phyloP scores from a whole-genome alignment of 1,140 invertebrate species.

The Berghia stephanieae region DNA sequence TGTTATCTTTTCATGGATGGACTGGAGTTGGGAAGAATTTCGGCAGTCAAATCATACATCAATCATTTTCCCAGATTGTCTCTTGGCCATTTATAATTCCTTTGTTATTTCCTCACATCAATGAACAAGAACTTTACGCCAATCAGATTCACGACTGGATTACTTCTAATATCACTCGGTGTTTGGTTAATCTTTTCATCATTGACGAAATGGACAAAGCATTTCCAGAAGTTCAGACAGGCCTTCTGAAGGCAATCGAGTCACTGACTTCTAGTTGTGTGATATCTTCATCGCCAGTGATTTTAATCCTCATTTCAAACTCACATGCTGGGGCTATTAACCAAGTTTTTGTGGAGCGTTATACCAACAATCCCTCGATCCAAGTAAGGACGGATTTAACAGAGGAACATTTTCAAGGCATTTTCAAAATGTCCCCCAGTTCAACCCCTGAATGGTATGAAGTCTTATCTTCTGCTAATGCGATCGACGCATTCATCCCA shows the following conservation, averaged over 20 bases:
- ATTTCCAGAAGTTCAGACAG: constrained; percentile 39
- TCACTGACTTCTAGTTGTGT: constrained; percentile 36
- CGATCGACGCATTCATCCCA: constrained; percentile 93
- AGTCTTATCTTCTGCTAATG: constrained; percentile 80
- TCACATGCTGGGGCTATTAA: constrained; percentile 52
- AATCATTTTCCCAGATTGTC: constrained; percentile 41
- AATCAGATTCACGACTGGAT: constrained; percentile 45
- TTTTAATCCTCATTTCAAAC: constrained; percentile 57
- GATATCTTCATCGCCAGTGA: constrained; percentile 32
- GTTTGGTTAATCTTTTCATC: constrained; percentile 52
- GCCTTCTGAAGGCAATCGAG: constrained; percentile 40
- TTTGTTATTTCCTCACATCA: constrained; percentile 47
- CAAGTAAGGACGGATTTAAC: constrained; percentile 28
- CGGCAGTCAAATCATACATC: constrained; percentile 49
- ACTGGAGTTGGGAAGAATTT: constrained; percentile 62
- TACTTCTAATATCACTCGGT: constrained; percentile 48
- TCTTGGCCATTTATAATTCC: constrained; percentile 47
- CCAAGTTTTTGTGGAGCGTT: constrained; percentile 34
- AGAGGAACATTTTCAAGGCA: constrained; percentile 43
- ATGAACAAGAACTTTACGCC: constrained; percentile 38
- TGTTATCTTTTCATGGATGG: constrained; percentile 61
- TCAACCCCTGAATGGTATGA: constrained; percentile 43
- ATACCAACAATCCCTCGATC: constrained; percentile 34
- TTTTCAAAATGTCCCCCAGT: constrained; percentile 39
- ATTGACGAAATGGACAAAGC: constrained; percentile 63